Base-by-base conservation (phyloP, 2,797 vertebrate genomes). In the Diplodus puntazzo region DNA sequence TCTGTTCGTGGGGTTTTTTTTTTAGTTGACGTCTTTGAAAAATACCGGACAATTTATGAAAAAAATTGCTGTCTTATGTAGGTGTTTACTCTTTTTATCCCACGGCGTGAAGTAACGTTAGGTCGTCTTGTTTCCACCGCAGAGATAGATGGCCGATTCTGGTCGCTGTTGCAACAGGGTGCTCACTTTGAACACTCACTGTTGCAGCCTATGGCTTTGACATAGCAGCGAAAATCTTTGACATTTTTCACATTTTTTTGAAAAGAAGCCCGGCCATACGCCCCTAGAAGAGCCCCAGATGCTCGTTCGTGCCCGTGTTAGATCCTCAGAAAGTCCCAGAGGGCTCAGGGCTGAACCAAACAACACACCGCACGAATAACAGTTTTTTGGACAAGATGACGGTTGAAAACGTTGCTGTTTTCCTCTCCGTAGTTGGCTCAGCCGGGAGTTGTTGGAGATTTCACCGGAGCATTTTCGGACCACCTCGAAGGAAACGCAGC, bases 381-480 rank as follows among this genome's bases (percentile, higher is more conserved):
- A 76, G 45, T 74, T 92, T 92, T 92, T 81, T 84, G 90, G 86
- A 93, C 93, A 96, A 96, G 95, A 98, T 98, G 98, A 97, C 96
- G 96, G 95, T 86, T 94, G 94, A 93, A 94, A 95, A 93, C 94
- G 91, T 84, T 93, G 94, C 92, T 95, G 88, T 95, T 94, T 95
- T 93, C 93, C 96, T 95, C 96, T 94, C 95, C 92, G 93, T 94
- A 96, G 96, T 95, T 94, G 96, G 94, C 93, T 95, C 95, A 59
- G 94, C 94, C 95, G 94, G 92, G 94, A 97, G 92, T 96, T 97
- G 96, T 95, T 96, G 96, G 96, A 95, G 95, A 92, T 96, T 96
- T 95, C 96, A 93, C 94, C 93, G 96, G 96, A 97, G 96, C 95
- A 92, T 97, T 97, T 96, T 95, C 94, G 91, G 96, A 96, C 96